Base-by-base conservation (phyloP, 2,113 vertebrate genomes). In the Poeciliopsis turrubarensis region DNA sequence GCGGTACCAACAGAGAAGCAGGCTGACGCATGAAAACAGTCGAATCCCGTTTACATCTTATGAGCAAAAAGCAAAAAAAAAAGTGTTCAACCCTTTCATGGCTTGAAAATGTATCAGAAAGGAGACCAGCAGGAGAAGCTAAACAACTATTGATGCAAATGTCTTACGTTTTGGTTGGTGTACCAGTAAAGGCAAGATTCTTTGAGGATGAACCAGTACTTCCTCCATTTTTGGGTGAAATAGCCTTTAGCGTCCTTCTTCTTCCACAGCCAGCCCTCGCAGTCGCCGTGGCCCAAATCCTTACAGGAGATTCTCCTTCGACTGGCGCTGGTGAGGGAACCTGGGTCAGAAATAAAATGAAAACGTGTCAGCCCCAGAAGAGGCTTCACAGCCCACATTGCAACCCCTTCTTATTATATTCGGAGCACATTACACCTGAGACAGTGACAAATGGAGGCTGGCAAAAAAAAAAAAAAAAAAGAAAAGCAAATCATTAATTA, bases 151-250 rank as follows among this genome's bases (percentile, higher is more conserved):
- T 71, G 0, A 19, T 13, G 54, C 30, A 22, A 14, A 63, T 31
- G 60, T 6, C 96, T 96, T 89, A 97, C 96, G 3, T 97, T 97
- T 91, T 97, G 96, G 89, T 97, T 96, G 74, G 96, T 96, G 89
- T 97, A 98, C 97, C 96, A 98, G 93, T 97, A 98, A 64, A 98
- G 92, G 73, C 95, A 96, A 0, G 96, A 96, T 77, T 97, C 95
- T 86, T 97, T 97, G 84, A 98, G 93, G 77, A 97, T 95, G 72
- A 98, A 97, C 96, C 97, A 98, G 90, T 96, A 96, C 79, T 95
- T 97, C 82, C 96, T 97, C 97, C 96, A 98, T 80, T 96, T 97
- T 90, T 96, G 96, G 37, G 95, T 96, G 87, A 97, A 97, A 89
- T 97, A 96, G 34, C 96, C 95, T 94, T 96, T 97, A 78, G 96